phyloP scores from a whole-genome alignment of 2,113 vertebrate species.

The Xiphias gladius region DNA sequence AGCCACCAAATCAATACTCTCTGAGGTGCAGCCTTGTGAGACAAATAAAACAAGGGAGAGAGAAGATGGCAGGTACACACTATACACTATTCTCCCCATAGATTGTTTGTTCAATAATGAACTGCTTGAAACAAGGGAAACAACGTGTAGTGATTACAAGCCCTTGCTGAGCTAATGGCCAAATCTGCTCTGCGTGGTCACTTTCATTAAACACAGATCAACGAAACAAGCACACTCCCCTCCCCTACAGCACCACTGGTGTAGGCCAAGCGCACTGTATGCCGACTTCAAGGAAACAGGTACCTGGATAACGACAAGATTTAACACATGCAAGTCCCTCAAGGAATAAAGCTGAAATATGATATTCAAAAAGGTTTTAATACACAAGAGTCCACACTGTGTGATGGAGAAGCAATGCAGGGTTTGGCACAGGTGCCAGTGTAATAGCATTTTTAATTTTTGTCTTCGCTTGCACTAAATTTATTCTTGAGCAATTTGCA shows the following conservation, averaged over 20 bases:
- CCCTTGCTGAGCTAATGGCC: constrained; percentile 76
- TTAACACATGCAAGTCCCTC: background rate
- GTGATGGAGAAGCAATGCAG: background rate
- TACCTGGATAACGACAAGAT: constrained; percentile 30
- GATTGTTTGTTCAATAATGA: constrained; percentile 79
- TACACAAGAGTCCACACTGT: constrained; percentile 9
- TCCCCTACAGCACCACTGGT: background rate
- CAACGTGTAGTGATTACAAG: constrained; percentile 78
- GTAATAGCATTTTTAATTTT: background rate
- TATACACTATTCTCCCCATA: constrained; percentile 55
- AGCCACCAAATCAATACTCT: constrained; percentile 78
- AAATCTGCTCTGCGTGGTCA: constrained; percentile 64
- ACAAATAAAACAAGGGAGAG: constrained; percentile 68
- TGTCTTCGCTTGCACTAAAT: constrained; percentile 33
- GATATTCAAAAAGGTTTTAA: constrained; percentile 33
- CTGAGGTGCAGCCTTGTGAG: constrained; percentile 64
- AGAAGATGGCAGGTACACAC: constrained; percentile 63
- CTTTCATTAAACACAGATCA: constrained; percentile 78
- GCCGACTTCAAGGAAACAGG: constrained; percentile 27
- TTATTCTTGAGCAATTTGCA: constrained; percentile 38
- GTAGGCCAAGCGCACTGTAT: constrained; percentile 19
- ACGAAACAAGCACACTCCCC: constrained; percentile 55
- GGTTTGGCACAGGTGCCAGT: constrained; percentile 4
- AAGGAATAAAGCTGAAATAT: constrained; percentile 16
- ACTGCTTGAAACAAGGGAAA: constrained; percentile 68